Conservation (phyloP, 1,140 invertebrate species). For the Lepidostoma basale region DNA sequence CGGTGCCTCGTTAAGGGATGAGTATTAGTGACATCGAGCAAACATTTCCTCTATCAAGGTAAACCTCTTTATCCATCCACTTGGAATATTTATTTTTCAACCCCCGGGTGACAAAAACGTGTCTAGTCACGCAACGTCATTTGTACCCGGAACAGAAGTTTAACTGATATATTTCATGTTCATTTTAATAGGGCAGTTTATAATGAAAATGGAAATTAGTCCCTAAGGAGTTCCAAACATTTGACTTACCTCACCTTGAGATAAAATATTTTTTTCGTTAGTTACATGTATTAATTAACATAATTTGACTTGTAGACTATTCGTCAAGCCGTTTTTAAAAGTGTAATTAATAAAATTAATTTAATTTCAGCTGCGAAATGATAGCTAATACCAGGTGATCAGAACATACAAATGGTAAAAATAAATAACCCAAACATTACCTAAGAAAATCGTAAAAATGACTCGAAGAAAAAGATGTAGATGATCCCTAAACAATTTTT, state of each 20-base stretch:
- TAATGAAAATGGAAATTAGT: neutral
- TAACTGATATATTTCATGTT: neutral
- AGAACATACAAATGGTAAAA: constrained; percentile 31
- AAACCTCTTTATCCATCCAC: constrained; percentile 18
- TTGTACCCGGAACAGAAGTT: neutral
- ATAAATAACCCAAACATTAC: constrained; percentile 23
- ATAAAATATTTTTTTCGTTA: too few relatives aligned
- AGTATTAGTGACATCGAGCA: constrained; percentile 10
- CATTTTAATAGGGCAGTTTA: neutral
- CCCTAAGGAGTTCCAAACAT: too few relatives aligned
- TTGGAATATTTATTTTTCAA: constrained; percentile 1
- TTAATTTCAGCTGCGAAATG: constrained; percentile 6
- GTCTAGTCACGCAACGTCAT: constrained; percentile 28
- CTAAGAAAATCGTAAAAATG: constrained; percentile 33
- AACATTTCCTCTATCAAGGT: constrained; percentile 28
- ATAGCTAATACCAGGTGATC: constrained; percentile 23
- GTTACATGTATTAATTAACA: too few relatives aligned
- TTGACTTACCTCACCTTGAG: too few relatives aligned
- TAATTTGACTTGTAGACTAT: too few relatives aligned
- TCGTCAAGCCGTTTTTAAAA: too few relatives aligned
- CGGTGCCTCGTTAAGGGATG: constrained; percentile 27
- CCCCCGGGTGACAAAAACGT: constrained; percentile 12
- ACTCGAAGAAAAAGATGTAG: constrained; percentile 43
- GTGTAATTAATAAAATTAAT: neutral
- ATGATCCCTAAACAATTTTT: constrained; percentile 38